phyloP scores from a whole-genome alignment of 2,113 vertebrate species.

The Otis tarda region DNA sequence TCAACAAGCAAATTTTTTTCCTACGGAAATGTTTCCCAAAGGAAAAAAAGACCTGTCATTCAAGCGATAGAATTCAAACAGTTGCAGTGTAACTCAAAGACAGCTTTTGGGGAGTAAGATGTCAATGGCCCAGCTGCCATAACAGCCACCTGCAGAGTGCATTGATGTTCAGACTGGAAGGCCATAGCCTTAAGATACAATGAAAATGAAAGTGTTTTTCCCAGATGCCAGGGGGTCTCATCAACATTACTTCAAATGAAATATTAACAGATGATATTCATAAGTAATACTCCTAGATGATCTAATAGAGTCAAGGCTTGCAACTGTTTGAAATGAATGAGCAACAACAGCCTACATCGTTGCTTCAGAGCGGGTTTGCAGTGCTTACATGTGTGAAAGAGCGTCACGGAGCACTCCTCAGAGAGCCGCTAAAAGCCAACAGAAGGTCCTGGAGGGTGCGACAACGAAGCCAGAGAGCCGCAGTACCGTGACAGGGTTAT shows the following conservation, averaged over 20 bases:
- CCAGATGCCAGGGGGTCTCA: neutral
- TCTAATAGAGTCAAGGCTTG: neutral
- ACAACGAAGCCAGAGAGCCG: neutral
- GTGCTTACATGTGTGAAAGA: neutral
- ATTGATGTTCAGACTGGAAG: neutral
- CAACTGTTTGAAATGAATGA: neutral
- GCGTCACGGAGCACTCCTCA: neutral
- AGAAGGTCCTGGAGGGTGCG: constrained; percentile 17
- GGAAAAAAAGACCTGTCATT: neutral
- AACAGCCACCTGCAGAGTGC: neutral
- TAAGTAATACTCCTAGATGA: constrained; percentile 28
- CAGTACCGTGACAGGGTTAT: neutral
- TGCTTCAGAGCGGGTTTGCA: neutral
- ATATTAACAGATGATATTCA: constrained; percentile 24
- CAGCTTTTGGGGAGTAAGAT: neutral
- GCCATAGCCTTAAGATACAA: neutral
- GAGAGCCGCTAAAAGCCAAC: constrained; percentile 43
- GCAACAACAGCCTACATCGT: neutral
- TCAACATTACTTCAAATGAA: constrained; percentile 41
- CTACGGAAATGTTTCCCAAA: neutral
- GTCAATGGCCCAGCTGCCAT: neutral
- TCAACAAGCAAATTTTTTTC: neutral
- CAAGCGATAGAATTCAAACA: neutral
- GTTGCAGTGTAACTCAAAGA: neutral
- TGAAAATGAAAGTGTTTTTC: neutral